Conservation (phyloP, 2,113 vertebrate genomes). For the Cricetomys ansorgei region DNA sequence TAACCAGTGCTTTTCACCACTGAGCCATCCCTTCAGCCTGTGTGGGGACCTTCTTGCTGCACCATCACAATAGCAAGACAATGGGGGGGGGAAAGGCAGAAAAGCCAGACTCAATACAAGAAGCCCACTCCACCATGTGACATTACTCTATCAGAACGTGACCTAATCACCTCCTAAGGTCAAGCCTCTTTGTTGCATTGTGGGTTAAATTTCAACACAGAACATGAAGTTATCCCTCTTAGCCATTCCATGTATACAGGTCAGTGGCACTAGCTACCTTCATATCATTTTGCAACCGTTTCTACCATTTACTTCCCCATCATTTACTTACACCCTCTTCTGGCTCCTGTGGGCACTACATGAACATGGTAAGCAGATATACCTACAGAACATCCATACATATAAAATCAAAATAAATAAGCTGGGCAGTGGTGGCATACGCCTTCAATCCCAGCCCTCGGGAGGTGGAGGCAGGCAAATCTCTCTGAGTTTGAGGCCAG, state of each 20-base stretch:
- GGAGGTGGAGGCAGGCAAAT: too few relatives aligned
- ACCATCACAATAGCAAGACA: neutral
- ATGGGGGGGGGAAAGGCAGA: neutral
- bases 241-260: neutral
- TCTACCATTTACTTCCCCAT: neutral
- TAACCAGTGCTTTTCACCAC: neutral
- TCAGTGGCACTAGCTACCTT: neutral
- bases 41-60: neutral
- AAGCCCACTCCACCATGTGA: neutral
- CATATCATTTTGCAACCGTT: neutral
- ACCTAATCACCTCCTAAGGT: neutral
- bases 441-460: too few relatives aligned
- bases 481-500: too few relatives aligned
- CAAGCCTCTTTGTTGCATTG: neutral
- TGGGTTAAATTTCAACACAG: neutral
- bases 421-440: too few relatives aligned
- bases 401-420: neutral
- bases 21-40: neutral
- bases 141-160: neutral
- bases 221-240: neutral
- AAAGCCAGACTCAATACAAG: neutral
- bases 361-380: neutral
- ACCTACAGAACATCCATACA: neutral
- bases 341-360: neutral
- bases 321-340: neutral